Conservation (phyloP, 37 sponge, comb jelly and placozoan species). For the Eunapius fragilis region DNA sequence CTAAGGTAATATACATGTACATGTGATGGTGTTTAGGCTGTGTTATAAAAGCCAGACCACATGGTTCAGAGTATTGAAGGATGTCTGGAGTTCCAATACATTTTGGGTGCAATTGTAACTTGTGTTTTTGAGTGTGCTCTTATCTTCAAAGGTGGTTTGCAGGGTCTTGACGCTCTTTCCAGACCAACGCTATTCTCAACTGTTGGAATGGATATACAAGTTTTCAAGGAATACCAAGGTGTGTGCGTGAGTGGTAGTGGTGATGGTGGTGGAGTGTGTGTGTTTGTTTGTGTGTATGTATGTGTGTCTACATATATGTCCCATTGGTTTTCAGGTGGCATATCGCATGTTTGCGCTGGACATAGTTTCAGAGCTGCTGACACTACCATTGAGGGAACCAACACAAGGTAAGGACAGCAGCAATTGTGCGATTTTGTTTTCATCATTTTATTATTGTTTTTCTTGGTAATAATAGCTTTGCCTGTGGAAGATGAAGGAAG, state of each 20-base stretch:
- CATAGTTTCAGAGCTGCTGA: constrained; percentile 42
- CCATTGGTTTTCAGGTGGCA: constrained; percentile 25
- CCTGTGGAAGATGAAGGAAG: constrained; percentile 31
- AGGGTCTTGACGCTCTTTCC: constrained; percentile 23
- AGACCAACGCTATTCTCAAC: constrained; percentile 37
- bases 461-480: not conserved
- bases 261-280: constrained; percentile 5
- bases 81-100: no score
- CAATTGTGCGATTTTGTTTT: no score
- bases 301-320: not conserved
- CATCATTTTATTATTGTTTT: no score
- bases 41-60: no score
- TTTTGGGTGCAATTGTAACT: no score
- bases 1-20: no score
- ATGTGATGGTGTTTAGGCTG: no score
- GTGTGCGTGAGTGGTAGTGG: not conserved
- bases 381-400: not conserved
- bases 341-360: constrained; percentile 78
- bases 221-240: constrained; percentile 73
- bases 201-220: constrained; percentile 74
- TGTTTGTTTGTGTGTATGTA: not conserved
- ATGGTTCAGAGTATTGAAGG: no score
- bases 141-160: constrained; percentile 31
- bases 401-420: not conserved
- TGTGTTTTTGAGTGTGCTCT: not conserved